Evolutionary conservation across 2,888 invertebrate genomes (phyloP).

Genomic region (Cylloceria caligata): DNA sequence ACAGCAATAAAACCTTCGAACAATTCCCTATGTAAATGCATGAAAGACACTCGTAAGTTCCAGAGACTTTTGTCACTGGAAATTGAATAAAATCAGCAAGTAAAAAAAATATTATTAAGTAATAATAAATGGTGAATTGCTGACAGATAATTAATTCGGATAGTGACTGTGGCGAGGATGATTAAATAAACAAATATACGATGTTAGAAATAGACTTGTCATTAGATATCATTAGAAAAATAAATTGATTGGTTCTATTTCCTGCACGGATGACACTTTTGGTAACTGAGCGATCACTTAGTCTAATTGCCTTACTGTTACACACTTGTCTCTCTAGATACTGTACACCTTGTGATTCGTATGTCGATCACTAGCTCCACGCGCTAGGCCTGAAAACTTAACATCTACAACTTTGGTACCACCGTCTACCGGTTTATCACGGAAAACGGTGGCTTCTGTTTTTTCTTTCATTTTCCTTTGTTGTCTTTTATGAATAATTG

Average conservation of each 20-base stretch:
- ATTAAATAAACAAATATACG: conserved; percentile 52
- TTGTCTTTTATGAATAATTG: conserved; percentile 25
- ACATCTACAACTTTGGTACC: conserved; percentile 66
- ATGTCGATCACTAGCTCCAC: conserved; percentile 39
- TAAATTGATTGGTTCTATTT: conserved; percentile 67
- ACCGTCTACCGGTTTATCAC: conserved; percentile 27
- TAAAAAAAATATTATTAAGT: conserved; percentile 33
- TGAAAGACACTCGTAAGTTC: conserved; percentile 43
- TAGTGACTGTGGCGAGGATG: conserved; percentile 25
- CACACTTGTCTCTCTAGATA: conserved; percentile 25
- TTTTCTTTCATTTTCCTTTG: conserved; percentile 2
- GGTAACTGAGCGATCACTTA: conserved; percentile 69
- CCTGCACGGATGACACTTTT: conserved; percentile 66
- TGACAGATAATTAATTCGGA: conserved; percentile 23
- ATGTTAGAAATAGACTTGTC: conserved; percentile 51
- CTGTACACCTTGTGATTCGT: conserved; percentile 32
- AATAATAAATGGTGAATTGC: conserved; percentile 32
- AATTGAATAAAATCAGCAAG: neutral
- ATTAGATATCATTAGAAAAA: conserved; percentile 64
- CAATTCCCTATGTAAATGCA: conserved; percentile 35
- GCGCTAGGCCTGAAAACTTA: conserved; percentile 61
- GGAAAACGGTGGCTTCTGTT: conserved; percentile 31
- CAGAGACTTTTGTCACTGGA: neutral
- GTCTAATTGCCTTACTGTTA: conserved; percentile 56
- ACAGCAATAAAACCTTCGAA: conserved; percentile 68